These are phyloP conservation scores for Tychaedon coryphoeus DNA, from an alignment of 2,113 vertebrate genomes.

Conservation along the genomic window DNA sequence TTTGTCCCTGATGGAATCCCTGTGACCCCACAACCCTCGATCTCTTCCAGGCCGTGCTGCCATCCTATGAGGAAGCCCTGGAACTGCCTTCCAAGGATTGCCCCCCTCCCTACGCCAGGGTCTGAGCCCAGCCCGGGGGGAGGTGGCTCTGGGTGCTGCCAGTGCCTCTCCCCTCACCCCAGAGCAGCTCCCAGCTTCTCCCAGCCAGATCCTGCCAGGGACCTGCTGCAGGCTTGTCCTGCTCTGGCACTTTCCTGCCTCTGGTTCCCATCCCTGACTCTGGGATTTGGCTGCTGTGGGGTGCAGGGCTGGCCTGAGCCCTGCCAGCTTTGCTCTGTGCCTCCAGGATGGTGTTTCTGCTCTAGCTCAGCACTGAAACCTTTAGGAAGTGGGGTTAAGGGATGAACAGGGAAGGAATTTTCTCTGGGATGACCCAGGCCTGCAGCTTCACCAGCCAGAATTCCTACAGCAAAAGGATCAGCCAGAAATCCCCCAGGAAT, in stretches of 20 bases:
- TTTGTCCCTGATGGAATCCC: not conserved
- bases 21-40: not conserved
- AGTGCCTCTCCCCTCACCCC: not conserved
- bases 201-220: not conserved
- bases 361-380: not conserved
- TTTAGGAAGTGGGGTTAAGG: not conserved
- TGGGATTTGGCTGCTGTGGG: not conserved
- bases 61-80: constrained; percentile 78
- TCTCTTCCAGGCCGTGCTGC: constrained; percentile 70
- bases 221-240: not conserved
- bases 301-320: not conserved
- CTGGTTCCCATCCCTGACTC: not conserved
- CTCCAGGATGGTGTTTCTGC: not conserved
- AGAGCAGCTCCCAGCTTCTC: not conserved
- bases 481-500: not conserved
- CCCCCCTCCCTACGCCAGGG: constrained; percentile 63
- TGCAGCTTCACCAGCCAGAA: not conserved
- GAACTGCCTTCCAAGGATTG: constrained; percentile 69
- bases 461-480: not conserved
- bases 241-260: not conserved
- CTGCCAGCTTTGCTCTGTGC: not conserved
- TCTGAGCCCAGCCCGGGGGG: constrained; percentile 15
- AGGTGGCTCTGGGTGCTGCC: not conserved
- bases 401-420: not conserved
- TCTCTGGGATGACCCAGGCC: not conserved